These are phyloP conservation scores for Xiphophorus birchmanni DNA, from an alignment of 2,797 vertebrate species.

Conservation along the genomic window DNA sequence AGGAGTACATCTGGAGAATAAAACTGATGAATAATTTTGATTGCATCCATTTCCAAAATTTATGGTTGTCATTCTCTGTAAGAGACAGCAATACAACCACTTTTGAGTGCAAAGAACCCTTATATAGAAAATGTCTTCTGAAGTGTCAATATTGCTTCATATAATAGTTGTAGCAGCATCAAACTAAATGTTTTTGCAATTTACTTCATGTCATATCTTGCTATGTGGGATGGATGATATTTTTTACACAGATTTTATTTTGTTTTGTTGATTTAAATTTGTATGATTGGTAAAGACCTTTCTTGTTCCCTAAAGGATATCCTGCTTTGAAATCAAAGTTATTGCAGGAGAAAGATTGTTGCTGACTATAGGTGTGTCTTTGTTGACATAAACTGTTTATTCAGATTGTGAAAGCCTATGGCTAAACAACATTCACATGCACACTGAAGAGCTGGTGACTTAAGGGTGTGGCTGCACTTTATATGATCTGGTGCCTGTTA, in stretches of 20 bases:
- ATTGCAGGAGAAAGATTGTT: slow-evolving; percentile 16
- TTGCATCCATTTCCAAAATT: background rate
- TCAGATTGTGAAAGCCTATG: slow-evolving; percentile 2
- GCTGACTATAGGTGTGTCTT: slow-evolving; percentile 21
- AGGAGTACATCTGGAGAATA: background rate
- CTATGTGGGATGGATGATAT: background rate
- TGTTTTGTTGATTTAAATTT: background rate
- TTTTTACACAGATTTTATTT: background rate
- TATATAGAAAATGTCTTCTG: background rate
- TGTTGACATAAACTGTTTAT: slow-evolving; percentile 27
- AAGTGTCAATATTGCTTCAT: background rate
- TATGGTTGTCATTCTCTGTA: background rate
- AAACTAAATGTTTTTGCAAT: background rate
- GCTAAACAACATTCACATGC: slow-evolving; percentile 16
- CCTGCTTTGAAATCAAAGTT: slow-evolving; percentile 6
- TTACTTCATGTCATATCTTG: background rate
- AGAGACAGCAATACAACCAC: background rate
- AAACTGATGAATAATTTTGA: background rate
- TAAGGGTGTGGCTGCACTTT: slow-evolving; percentile 1
- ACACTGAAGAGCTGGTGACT: slow-evolving; percentile 3
- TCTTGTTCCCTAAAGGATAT: background rate
- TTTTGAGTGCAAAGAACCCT: background rate
- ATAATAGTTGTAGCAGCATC: background rate
- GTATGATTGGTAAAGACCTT: background rate
- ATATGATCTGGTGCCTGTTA: slow-evolving; percentile 3